phyloP scores from a whole-genome alignment of 2,797 vertebrate species.

The Eulemur rubriventer region DNA sequence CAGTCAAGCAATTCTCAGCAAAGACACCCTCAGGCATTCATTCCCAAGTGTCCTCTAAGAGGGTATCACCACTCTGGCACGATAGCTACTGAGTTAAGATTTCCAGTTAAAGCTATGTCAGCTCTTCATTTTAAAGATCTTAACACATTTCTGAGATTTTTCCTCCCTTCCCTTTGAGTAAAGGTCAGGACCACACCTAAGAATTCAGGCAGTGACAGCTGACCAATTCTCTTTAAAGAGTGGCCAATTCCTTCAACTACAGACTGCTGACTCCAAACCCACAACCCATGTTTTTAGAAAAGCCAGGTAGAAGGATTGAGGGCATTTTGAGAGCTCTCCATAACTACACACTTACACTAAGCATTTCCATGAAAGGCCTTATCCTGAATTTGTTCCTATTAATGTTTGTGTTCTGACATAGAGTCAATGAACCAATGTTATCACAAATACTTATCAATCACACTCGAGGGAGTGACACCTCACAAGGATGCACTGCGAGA shows the following conservation, averaged over 20 bases:
- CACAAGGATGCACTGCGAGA: neutral
- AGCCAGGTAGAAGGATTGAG: neutral
- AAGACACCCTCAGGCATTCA: neutral
- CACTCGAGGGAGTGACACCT: neutral
- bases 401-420: neutral
- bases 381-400: neutral
- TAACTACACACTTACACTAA: neutral
- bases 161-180: neutral
- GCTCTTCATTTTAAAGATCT: neutral
- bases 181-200: neutral
- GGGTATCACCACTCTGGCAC: neutral
- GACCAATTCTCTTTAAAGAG: neutral
- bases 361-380: neutral
- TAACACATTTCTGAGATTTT: neutral
- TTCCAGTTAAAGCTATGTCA: neutral
- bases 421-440: constrained; percentile 29
- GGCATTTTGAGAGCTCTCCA: neutral
- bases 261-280: neutral
- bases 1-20: neutral
- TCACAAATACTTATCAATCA: neutral
- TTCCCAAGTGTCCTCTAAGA: neutral
- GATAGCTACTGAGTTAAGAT: neutral
- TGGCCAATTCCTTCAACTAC: neutral
- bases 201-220: neutral
- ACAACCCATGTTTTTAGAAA: neutral